phyloP scores from a whole-genome alignment of 2,113 vertebrate species.

The Lophotis ruficrista region DNA sequence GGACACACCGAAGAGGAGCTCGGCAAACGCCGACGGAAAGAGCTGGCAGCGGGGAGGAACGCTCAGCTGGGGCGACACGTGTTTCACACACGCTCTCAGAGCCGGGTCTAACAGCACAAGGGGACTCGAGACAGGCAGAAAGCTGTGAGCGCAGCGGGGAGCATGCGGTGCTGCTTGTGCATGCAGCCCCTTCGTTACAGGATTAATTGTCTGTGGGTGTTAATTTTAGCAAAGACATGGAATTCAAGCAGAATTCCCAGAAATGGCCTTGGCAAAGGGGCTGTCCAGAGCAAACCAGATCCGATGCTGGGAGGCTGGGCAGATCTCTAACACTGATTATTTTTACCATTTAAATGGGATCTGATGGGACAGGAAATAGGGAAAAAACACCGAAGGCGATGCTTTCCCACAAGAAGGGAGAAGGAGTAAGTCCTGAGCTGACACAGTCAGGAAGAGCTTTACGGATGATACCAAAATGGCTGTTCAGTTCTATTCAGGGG shows the following conservation, averaged over 20 bases:
- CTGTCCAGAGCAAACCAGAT: neutral
- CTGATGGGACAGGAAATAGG: neutral
- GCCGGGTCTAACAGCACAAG: neutral
- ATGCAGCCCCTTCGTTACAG: neutral
- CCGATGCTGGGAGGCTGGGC: neutral
- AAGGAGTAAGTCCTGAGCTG: neutral
- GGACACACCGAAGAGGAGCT: neutral
- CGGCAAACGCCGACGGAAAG: neutral
- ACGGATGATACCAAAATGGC: neutral
- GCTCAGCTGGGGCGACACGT: neutral
- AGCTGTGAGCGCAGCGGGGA: neutral
- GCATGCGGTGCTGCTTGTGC: neutral
- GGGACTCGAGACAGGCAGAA: neutral
- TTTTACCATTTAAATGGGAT: slow-evolving; percentile 17
- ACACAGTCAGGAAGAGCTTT: neutral
- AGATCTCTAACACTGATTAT: neutral
- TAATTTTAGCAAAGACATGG: neutral
- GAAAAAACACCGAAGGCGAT: neutral
- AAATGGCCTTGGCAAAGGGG: neutral
- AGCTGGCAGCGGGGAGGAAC: neutral
- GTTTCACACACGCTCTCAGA: neutral
- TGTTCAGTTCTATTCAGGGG: neutral
- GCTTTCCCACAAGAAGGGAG: neutral
- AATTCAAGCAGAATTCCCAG: slow-evolving; percentile 35
- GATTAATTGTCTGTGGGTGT: neutral